Evolutionary conservation across 2,888 invertebrate genomes (phyloP).

Genomic region (Eurois occulta): DNA sequence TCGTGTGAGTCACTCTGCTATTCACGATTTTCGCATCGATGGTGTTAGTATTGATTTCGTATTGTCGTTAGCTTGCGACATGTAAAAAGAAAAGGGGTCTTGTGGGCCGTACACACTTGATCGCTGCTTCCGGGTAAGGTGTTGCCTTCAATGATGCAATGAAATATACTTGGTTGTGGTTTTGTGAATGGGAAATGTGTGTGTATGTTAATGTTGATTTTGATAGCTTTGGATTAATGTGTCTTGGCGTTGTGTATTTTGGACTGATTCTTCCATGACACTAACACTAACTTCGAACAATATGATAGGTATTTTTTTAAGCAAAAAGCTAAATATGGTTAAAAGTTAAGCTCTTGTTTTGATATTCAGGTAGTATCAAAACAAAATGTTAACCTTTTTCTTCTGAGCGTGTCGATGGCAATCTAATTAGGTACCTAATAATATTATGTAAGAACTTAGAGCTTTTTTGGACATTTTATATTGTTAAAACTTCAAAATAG

Average conservation of each 20-base stretch:
- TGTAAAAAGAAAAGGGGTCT: slow-evolving; percentile 90
- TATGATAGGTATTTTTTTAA: background rate
- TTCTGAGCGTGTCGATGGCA: too few species aligned
- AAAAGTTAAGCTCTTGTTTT: background rate
- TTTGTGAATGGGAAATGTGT: slow-evolving; percentile 6
- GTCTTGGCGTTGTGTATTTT: slow-evolving; percentile 9
- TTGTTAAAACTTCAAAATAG: too few species aligned
- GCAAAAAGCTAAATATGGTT: background rate
- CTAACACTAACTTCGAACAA: background rate
- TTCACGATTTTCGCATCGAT: slow-evolving; percentile 90
- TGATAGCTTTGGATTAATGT: background rate
- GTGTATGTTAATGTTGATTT: slow-evolving; percentile 4
- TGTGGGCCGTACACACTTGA: slow-evolving; percentile 78
- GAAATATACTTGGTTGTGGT: slow-evolving; percentile 29
- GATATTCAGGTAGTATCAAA: too few species aligned
- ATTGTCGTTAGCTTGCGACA: slow-evolving; percentile 90
- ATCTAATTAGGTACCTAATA: too few species aligned
- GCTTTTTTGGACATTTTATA: too few species aligned
- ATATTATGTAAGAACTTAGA: too few species aligned
- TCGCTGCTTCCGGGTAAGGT: slow-evolving; percentile 57
- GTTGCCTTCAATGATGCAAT: slow-evolving; percentile 34
- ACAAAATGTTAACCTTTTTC: too few species aligned
- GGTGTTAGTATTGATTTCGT: slow-evolving; percentile 90
- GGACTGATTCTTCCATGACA: too few species aligned
- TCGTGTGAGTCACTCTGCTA: slow-evolving; percentile 81